Conservation (phyloP, 2,797 vertebrate species). For the Rallus crepitans region DNA sequence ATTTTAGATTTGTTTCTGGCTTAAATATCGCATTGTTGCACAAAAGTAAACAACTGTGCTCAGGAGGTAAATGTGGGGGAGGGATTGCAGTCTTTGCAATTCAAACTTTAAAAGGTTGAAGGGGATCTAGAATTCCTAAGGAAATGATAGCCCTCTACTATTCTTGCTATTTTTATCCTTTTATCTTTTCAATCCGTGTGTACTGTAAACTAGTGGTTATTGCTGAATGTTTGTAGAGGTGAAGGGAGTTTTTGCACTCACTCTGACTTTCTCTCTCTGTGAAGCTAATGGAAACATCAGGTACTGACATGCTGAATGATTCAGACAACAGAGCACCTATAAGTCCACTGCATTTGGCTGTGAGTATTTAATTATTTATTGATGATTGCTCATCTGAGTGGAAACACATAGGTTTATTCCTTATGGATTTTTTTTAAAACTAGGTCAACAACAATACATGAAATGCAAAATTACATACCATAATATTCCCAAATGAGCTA, state of each 20-base stretch:
- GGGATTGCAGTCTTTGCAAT: not conserved
- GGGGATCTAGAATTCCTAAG: not conserved
- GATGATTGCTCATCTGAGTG: not conserved
- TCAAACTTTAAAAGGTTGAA: not conserved
- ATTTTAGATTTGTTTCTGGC: not conserved
- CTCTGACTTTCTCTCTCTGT: slow-evolving; percentile 49
- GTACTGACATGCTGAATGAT: slow-evolving; percentile 93
- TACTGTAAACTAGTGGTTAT: not conserved
- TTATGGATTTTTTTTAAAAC: not conserved
- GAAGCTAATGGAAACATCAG: slow-evolving; percentile 97
- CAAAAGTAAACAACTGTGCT: not conserved
- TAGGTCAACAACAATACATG: not conserved
- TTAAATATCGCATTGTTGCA: not conserved
- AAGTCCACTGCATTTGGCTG: slow-evolving; percentile 96
- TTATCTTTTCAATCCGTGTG: not conserved
- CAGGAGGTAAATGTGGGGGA: not conserved
- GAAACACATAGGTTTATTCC: not conserved
- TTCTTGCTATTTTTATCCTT: not conserved
- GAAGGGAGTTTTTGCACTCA: not conserved
- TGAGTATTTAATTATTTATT: slow-evolving; percentile 80
- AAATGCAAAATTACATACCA: not conserved
- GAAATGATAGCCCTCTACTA: not conserved
- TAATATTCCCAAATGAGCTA: not conserved
- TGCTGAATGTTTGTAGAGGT: not conserved
- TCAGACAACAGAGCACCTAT: slow-evolving; percentile 91